Conservation (phyloP, 2,113 vertebrate genomes). For the Chloebia gouldiae region DNA sequence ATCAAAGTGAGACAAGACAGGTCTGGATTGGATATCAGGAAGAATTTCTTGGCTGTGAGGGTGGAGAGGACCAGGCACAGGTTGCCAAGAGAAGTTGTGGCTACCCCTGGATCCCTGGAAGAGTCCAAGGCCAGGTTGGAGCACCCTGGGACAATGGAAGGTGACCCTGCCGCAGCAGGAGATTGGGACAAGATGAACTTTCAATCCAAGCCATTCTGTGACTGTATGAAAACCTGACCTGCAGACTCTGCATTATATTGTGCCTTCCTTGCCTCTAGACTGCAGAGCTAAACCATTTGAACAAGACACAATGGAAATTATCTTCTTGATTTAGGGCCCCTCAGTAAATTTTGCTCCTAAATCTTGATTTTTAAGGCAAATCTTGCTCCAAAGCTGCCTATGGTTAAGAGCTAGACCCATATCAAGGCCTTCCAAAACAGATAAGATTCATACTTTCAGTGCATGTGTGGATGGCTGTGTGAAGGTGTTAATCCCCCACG, state of each 20-base stretch:
- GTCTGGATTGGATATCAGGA: neutral
- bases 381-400: neutral
- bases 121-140: neutral
- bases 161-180: neutral
- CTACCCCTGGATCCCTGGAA: neutral
- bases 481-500: slow-evolving; percentile 7
- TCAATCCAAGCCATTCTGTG: neutral
- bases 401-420: neutral
- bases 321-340: neutral
- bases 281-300: neutral
- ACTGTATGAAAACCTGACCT: neutral
- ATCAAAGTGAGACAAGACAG: neutral
- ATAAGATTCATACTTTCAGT: neutral
- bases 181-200: rapidly evolving
- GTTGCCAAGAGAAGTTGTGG: neutral
- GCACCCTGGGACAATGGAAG: rapidly evolving
- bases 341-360: neutral
- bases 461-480: neutral
- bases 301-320: neutral
- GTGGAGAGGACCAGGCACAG: rapidly evolving
- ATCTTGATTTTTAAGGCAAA: neutral
- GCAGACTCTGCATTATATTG: neutral
- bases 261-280: neutral
- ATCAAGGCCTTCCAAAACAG: neutral
- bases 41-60: neutral